phyloP scores from a whole-genome alignment of 2,113 vertebrate genomes.

The Syrrhaptes paradoxus region DNA sequence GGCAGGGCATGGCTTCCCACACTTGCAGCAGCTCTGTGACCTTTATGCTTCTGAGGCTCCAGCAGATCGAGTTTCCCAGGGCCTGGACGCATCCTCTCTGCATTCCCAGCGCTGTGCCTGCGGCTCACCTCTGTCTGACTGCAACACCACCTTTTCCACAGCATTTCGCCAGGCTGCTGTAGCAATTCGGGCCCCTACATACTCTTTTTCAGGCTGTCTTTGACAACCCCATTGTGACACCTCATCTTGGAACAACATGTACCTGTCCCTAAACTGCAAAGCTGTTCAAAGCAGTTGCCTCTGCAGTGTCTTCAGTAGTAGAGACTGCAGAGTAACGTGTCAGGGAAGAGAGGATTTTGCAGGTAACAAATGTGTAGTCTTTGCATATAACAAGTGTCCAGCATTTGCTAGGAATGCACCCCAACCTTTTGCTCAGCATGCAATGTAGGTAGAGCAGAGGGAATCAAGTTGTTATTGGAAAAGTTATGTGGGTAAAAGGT shows the following conservation, averaged over 20 bases:
- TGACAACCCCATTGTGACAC: constrained; percentile 1
- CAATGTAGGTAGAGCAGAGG: neutral
- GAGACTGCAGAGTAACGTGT: neutral
- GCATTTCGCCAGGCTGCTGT: constrained; percentile 1
- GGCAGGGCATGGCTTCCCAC: neutral
- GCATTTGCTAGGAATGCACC: neutral
- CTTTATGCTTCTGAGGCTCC: neutral
- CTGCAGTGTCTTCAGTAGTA: neutral
- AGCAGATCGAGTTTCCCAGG: neutral
- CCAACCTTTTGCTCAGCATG: rapidly evolving
- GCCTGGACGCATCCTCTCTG: neutral
- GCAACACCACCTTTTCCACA: constrained; percentile 1
- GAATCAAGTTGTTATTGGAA: neutral
- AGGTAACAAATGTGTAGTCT: neutral
- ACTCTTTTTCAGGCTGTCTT: neutral
- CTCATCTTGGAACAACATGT: neutral
- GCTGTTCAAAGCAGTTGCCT: neutral
- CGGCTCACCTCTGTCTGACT: constrained; percentile 48
- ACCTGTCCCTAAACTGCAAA: neutral
- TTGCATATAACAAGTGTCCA: neutral
- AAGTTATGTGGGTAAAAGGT: constrained; percentile 70
- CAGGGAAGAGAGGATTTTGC: neutral
- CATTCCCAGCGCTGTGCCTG: rapidly evolving
- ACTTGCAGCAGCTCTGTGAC: neutral
- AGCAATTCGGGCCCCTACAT: neutral